Conservation (phyloP, 2,797 vertebrate species). For the Cossypha caffra region DNA sequence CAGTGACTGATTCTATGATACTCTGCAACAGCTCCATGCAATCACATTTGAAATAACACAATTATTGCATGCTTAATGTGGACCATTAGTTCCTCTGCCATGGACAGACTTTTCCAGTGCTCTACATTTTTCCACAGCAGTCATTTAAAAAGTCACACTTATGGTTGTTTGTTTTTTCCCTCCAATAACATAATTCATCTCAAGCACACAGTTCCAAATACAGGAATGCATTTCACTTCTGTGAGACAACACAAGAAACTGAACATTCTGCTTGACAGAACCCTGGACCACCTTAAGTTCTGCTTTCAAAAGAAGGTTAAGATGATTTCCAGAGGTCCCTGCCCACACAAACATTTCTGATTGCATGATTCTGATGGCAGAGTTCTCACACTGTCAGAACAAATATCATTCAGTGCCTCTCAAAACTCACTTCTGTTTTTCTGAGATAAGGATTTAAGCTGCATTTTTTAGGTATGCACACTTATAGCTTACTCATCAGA, state of each 20-base stretch:
- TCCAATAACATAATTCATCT: not conserved
- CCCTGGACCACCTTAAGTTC: not conserved
- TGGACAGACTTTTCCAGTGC: rapidly evolving
- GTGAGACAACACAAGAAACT: not conserved
- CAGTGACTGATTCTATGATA: not conserved
- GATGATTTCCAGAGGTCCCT: not conserved
- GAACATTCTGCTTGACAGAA: not conserved
- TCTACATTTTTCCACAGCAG: not conserved
- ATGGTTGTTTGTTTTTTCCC: not conserved
- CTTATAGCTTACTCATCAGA: not conserved
- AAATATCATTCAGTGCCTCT: not conserved
- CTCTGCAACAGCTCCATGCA: not conserved
- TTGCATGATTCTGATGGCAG: not conserved
- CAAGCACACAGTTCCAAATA: not conserved
- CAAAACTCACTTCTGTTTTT: not conserved
- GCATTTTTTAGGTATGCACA: not conserved
- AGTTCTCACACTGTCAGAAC: not conserved
- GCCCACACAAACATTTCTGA: rapidly evolving
- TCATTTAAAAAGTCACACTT: not conserved
- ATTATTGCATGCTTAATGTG: not conserved
- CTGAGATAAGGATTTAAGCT: not conserved
- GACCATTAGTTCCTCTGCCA: not conserved
- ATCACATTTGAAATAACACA: not conserved
- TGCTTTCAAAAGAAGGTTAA: not conserved
- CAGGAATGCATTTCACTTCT: not conserved